phyloP scores from a whole-genome alignment of 1,140 invertebrate genomes.

The Rhyzopertha dominica region DNA sequence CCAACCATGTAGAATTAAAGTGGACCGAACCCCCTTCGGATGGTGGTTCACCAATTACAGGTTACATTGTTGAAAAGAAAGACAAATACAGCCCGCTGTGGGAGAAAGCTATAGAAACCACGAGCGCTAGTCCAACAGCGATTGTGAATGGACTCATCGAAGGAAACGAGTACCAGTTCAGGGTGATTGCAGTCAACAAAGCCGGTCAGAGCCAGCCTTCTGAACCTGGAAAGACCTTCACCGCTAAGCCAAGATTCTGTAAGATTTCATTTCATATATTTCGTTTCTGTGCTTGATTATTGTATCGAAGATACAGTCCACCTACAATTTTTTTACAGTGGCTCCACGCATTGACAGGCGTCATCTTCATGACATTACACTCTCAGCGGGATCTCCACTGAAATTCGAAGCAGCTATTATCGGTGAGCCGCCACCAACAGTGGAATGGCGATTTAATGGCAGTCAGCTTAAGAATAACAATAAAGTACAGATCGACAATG shows the following conservation, averaged over 20 bases:
- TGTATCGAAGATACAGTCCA: constrained; percentile 8
- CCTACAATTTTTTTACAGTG: constrained; percentile 51
- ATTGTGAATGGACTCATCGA: constrained; percentile 85
- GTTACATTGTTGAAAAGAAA: constrained; percentile 95
- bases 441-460: constrained; percentile 78
- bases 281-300: not conserved
- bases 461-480: constrained; percentile 52
- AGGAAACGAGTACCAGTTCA: constrained; percentile 97
- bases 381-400: constrained; percentile 88
- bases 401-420: constrained; percentile 88
- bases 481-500: constrained; percentile 71
- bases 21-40: constrained; percentile 79
- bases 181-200: constrained; percentile 94
- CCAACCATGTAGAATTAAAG: constrained; percentile 81
- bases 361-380: constrained; percentile 79
- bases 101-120: constrained; percentile 84
- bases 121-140: constrained; percentile 63
- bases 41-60: constrained; percentile 86
- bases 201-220: constrained; percentile 87
- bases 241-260: constrained; percentile 85
- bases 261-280: constrained; percentile 41
- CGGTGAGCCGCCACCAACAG: constrained; percentile 85
- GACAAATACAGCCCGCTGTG: constrained; percentile 92
- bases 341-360: constrained; percentile 93
- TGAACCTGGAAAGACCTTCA: constrained; percentile 80